Percentiles rank a stretch among this genome's conserved stretches.
Conservation (phyloP, 2,888 invertebrate genomes). For the Masnerella sp. region DNA sequence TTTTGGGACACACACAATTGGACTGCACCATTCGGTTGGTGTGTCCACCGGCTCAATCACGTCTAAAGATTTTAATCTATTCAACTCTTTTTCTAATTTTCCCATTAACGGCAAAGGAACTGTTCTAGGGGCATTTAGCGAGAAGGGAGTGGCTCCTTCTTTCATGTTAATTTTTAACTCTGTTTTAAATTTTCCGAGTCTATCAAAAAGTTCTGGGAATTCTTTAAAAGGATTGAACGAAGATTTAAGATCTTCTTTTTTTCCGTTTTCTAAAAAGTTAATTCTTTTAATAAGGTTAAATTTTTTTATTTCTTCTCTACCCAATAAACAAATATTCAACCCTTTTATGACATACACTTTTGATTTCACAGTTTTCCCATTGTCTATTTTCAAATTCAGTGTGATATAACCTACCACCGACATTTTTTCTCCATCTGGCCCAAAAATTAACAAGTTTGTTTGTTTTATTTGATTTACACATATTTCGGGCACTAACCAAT, state of each 20-base stretch:
- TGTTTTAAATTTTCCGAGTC: slow-evolving; percentile 62
- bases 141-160: slow-evolving; percentile 64
- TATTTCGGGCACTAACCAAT: slow-evolving; percentile 23
- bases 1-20: slow-evolving; percentile 70
- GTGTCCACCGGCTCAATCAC: slow-evolving; percentile 67
- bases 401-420: slow-evolving; percentile 32
- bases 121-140: slow-evolving; percentile 65
- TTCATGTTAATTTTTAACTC: slow-evolving; percentile 63
- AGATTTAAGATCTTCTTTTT: not conserved
- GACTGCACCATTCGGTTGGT: slow-evolving; percentile 71
- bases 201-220: slow-evolving; percentile 55
- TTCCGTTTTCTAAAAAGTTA: slow-evolving; percentile 6
- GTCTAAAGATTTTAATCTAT: slow-evolving; percentile 62
- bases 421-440: slow-evolving; percentile 51
- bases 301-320: slow-evolving; percentile 50
- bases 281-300: slow-evolving; percentile 47
- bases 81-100: slow-evolving; percentile 67
- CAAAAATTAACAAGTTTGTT: slow-evolving; percentile 35
- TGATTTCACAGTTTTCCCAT: slow-evolving; percentile 1
- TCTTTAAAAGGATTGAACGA: slow-evolving; percentile 33
- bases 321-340: slow-evolving; percentile 51
- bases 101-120: slow-evolving; percentile 67
- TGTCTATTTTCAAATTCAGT: slow-evolving; percentile 21
- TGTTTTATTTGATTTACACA: slow-evolving; percentile 20
- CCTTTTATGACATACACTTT: slow-evolving; percentile 39